A percentile compares a stretch with the other conserved stretches of the same genome.
phyloP scores from a whole-genome alignment of 2,797 vertebrate genomes.

The Clarias platycephalus region DNA sequence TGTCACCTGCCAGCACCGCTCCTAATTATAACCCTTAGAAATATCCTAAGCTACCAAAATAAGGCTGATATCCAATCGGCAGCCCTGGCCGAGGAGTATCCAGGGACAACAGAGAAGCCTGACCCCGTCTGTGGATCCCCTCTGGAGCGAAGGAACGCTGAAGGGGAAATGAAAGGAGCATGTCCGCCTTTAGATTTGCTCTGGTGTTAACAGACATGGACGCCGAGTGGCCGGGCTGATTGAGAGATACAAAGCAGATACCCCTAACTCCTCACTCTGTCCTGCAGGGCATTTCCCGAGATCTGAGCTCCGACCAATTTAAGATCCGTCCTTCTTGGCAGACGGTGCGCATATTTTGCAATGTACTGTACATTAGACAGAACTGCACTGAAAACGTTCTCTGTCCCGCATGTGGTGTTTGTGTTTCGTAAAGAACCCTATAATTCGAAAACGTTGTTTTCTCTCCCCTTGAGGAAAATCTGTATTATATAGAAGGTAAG shows the following conservation, averaged over 20 bases:
- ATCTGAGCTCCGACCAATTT: neutral
- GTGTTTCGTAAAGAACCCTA: conserved; percentile 32
- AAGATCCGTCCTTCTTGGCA: conserved; percentile 14
- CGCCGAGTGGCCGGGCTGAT: conserved; percentile 13
- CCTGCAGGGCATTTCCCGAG: conserved; percentile 6
- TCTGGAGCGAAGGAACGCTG: neutral
- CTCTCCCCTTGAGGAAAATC: conserved; percentile 27
- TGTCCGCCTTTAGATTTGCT: conserved; percentile 1
- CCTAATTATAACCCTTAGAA: conserved; percentile 38
- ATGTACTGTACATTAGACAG: conserved; percentile 1
- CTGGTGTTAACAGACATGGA: conserved; percentile 10
- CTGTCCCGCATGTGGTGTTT: conserved; percentile 26
- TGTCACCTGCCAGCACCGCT: conserved; percentile 15
- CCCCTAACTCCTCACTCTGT: neutral
- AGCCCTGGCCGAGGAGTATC: neutral
- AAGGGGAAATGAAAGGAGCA: conserved; percentile 4
- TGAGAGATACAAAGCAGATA: conserved; percentile 17
- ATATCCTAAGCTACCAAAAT: conserved; percentile 34
- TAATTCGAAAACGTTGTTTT: conserved; percentile 21
- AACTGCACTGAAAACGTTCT: neutral
- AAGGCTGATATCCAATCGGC: conserved; percentile 4
- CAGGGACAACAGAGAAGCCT: neutral
- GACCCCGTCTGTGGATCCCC: neutral
- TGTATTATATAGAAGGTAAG: conserved; percentile 31
- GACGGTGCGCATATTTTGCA: neutral